Base-by-base conservation (phyloP, 2,113 vertebrate species). In the Lepisosteus oculatus region DNA sequence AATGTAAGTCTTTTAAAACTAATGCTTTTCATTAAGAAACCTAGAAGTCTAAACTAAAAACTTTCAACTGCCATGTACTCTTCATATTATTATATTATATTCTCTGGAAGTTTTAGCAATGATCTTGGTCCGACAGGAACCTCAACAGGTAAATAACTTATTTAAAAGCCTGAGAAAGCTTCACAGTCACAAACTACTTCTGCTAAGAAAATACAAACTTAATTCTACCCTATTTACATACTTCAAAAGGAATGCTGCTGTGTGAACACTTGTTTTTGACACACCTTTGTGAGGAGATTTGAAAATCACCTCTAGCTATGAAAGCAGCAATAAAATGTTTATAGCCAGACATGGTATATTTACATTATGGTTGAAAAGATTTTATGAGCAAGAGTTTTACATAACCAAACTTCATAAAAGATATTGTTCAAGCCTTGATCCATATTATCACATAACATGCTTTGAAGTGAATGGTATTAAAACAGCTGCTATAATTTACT, bases 241-340 rank as follows among this genome's bases (percentile, higher is more conserved):
- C 82, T 75, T 82, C 68, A 72, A 87, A 90, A 88, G 88, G 91
- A 92, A 91, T 91, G 91, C 84, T 85, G 81, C 79, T 85, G 75
- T 86, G 83, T 89, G 81, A 77, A 72, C 44, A 69, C 81, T 79
- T 51, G 47, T 2, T 51, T 51, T 51, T 51, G 47, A 51, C 47
- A 51, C 81, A 75, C 69, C 77, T 29, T 29, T 29, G 29, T 29
- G 29, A 29, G 29, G 29, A 29, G 29, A 29, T 29, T 29, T 29
- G 29, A 29, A 29, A 78, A 76, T 81, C 90, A 88, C 90, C 91
- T 43, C 82, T 89, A 91, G 91, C 77, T 90, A 81, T 74, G 83
- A 83, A 89, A 89, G 90, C 85, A 82, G 82, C 71, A 85, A 88
- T 90, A 90, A 92, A 91, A 90, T 81, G 79, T 92, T 93, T 92